Base-by-base conservation (phyloP, 2,888 invertebrate genomes). In the Drosophila bunnanda region DNA sequence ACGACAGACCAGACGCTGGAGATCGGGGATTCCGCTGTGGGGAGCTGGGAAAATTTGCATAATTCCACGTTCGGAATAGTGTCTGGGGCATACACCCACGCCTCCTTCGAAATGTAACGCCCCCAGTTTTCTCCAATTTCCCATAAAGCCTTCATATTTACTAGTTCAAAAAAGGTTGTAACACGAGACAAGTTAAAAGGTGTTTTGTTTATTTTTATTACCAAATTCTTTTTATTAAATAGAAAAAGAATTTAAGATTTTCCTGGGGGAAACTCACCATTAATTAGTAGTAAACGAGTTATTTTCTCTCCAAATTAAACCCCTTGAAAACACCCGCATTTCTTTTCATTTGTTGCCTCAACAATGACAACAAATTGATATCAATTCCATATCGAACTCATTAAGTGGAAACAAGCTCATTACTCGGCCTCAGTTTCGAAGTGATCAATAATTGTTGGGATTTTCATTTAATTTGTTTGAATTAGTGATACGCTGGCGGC, bases 301-400 rank as follows among this genome's bases (percentile, higher is more conserved):
- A 8, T 2, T 25, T 34, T 20, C 8, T 17, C 8, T 25, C 15
- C 13, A 12, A 15, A 2, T 25, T 25, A 25, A 25, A 25, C 25
- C n/a, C 8, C n/a, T 57, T 20, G 20, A 25, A 32, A 17, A 69
- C 85, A 78, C 84, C 89, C 89, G 84, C 82, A 85, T 76, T 25
- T 38, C 32, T 41, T 39, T 67, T 74, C 80, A 82, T 69, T 76
- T 89, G 85, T 85, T 85, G 82, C 60, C 46, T 60, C 77, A 84
- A 84, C 89, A 84, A 84, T 76, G 87, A 76, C 82, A 82, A 83
- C 85, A 85, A 89, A 88, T 86, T 88, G 86, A 89, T 85, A 70
- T 53, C 55, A 57, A 22, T 53, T 46, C 54, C 76, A 41, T 36
- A 60, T 56, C 46, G 56, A 65, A 64, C 86, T 89, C 87, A 84